Base-by-base conservation (phyloP, 2,888 invertebrate species). In the Xestia ashworthii region DNA sequence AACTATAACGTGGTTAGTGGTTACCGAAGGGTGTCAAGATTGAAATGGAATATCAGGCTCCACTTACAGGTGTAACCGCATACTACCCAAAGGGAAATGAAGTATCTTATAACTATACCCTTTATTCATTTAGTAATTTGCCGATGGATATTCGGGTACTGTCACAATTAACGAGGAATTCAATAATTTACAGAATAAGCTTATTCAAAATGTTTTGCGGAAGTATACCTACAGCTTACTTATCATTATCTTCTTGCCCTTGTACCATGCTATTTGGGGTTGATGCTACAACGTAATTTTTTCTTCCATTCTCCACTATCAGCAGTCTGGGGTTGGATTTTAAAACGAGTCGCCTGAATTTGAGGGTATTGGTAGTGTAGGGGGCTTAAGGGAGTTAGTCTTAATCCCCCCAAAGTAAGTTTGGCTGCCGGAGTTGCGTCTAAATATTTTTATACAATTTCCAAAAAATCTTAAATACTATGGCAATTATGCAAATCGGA, bases 1-100 rank as follows among this genome's bases (percentile, higher is more conserved):
- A 14, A 8, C n/a, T 65, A n/a, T 9, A 22, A 41, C 38, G 66
- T 58, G 16, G 48, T 65, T 76, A 76, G 38, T 66, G 46, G 55
- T 48, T 32, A n/a, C 46, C 12, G 22, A 38, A 46, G 22, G 53
- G 16, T 55, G 5, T 66, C 53, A n/a, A n/a, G 25, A 12, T 22
- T 9, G 8, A 46, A 32, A 64, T 14, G 55, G 16, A 25, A 38
- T 22, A 48, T 41, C 46, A 65, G 3, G 48, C 41, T 14, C 9
- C 22, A 41, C 25, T 46, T 16, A 25, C 46, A 46, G 12, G 22
- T 65, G 8, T 66, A 32, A 75, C 66, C 66, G 5, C 76, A 48
- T 9, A 22, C 8, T 12, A n/a, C 1, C 14, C 0, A 6, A 53
- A 11, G 0, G 44, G 53, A 46, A 38, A 19, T 75, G 6, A 65